Evolutionary conservation across 2,888 invertebrate species (phyloP).

Genomic region (Dorcus hopei): DNA sequence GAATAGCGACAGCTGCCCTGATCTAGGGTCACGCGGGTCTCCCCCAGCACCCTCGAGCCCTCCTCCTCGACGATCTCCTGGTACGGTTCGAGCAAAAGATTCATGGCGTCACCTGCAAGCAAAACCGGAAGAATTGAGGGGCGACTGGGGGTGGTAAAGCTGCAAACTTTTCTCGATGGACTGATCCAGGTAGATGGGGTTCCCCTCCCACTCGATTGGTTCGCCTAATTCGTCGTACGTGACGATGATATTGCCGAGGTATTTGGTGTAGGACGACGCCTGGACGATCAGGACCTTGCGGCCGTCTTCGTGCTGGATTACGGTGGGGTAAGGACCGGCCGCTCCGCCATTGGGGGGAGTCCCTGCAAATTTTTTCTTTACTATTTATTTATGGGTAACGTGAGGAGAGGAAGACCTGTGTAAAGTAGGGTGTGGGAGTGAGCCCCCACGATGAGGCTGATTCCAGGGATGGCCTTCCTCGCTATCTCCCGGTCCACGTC

Average conservation of each 20-base stretch:
- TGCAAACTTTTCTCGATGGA: conserved; percentile 62
- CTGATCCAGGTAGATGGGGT: conserved; percentile 65
- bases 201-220: conserved; percentile 65
- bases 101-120: conserved; percentile 57
- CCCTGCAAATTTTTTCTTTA: not conserved
- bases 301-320: conserved; percentile 53
- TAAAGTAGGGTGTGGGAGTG: conserved; percentile 80
- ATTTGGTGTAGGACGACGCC: conserved; percentile 70
- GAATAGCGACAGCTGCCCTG: conserved; percentile 53
- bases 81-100: conserved; percentile 61
- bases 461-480: conserved; percentile 57
- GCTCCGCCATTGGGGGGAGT: conserved; percentile 27
- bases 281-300: conserved; percentile 66
- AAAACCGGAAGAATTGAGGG: not conserved
- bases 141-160: conserved; percentile 1
- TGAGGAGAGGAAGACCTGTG: conserved; percentile 45
- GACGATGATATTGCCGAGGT: conserved; percentile 73
- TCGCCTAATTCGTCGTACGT: conserved; percentile 67
- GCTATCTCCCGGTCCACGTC: conserved; percentile 68
- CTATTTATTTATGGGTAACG: no score
- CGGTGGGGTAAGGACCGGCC: conserved; percentile 69
- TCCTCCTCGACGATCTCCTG: conserved; percentile 55
- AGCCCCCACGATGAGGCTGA: conserved; percentile 83
- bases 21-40: conserved; percentile 56
- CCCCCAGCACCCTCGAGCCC: conserved; percentile 59